phyloP scores from a whole-genome alignment of 2,113 vertebrate genomes.

The Prochilodus magdalenae region DNA sequence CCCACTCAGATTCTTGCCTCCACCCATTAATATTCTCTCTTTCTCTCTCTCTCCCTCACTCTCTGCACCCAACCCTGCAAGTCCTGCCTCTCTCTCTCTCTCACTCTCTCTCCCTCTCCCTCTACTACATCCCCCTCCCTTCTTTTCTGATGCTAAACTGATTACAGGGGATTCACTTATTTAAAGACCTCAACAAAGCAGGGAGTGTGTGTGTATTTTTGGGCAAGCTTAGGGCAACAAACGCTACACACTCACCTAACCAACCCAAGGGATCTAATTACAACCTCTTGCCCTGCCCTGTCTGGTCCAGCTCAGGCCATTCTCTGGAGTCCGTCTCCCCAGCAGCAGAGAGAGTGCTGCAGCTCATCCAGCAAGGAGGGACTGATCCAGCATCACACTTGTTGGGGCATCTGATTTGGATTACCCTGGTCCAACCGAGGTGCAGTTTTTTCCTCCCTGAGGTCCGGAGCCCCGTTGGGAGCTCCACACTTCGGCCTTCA shows the following conservation, averaged over 20 bases:
- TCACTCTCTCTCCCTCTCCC: slow-evolving; percentile 7
- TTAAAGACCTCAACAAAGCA: slow-evolving; percentile 75
- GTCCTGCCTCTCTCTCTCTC: slow-evolving; percentile 1
- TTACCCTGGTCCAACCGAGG: not conserved
- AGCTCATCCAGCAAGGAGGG: not conserved
- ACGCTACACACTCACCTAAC: slow-evolving; percentile 37
- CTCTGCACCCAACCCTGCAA: not conserved
- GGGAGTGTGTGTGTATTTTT: slow-evolving; percentile 56
- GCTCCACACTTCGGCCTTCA: slow-evolving; percentile 53
- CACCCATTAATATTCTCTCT: slow-evolving; percentile 2
- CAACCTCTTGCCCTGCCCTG: slow-evolving; percentile 48
- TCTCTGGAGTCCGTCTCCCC: not conserved
- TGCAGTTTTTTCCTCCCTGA: slow-evolving; percentile 24
- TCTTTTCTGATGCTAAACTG: slow-evolving; percentile 70
- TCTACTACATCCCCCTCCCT: slow-evolving; percentile 33
- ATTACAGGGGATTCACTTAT: slow-evolving; percentile 79
- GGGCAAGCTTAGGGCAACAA: slow-evolving; percentile 59
- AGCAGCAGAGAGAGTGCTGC: not conserved
- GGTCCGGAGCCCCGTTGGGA: slow-evolving; percentile 45
- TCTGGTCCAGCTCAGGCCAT: slow-evolving; percentile 36
- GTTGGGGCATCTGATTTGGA: not conserved
- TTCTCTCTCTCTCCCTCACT: slow-evolving; percentile 27
- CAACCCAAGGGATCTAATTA: slow-evolving; percentile 56
- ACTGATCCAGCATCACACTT: not conserved
- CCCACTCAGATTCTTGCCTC: not conserved